Evolutionary conservation across 1,140 invertebrate genomes (phyloP), one percentile per base, ranked within the genome.

Genomic region (Macrotrachela quadricornifera): DNA sequence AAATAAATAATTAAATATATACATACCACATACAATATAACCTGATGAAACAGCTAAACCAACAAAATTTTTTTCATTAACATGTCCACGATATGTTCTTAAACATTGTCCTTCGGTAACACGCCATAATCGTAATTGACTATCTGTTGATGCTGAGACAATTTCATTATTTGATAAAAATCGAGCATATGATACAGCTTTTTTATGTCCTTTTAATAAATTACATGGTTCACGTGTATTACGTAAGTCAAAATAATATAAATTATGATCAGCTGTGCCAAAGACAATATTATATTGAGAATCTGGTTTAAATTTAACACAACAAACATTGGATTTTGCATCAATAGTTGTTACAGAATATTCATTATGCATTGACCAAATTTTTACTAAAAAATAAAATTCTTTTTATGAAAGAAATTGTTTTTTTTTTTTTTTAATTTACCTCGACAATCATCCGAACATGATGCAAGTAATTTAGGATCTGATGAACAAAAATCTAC

Each of bases 41-140:
- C 87, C 81, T 2, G 85, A 86, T 71, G 92, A 84, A 0, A 85
- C 90, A 0, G 86, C 85, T n/a, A 95, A 67, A 0, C 88, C 88
- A 11, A 95, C 86, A 74, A 94, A 95, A 68, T 92, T 92, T 65
- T 92, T 94, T 66, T 94, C 88, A 69, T 95, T 95, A 1, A 81
- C 76, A 70, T 95, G 87, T 1, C 85, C 85, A n/a, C 80, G 78
- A 70, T 91, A 87, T 1, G 85, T 68, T 14, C 84, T 74, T 41
- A 86, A 66, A 70, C 82, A 88, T 55, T 82, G 75, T 10, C 81
- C 77, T 59, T 76, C 76, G 57, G 81, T 79, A 1, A 91, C 78
- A 63, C 81, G 82, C 88, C 88, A 94, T 64, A 95, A 75, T 70
- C 91, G 88, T 9, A 94, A 69, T 62, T 87, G 84, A 38, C 83